phyloP scores from a whole-genome alignment of 2,888 invertebrate species.

The Peribatodes rhomboidaria region DNA sequence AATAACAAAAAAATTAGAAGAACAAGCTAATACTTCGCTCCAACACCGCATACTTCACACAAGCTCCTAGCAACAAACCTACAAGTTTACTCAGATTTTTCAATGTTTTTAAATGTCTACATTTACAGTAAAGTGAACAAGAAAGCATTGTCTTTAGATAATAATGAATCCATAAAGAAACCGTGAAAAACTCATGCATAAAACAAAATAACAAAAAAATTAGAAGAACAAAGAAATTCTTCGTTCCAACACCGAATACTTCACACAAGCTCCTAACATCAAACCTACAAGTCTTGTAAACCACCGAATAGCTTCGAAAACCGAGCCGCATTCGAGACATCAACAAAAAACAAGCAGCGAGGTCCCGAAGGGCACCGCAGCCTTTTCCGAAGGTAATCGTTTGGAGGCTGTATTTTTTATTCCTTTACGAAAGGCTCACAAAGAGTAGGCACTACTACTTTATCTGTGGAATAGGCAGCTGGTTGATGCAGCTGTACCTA shows the following conservation, averaged over 20 bases:
- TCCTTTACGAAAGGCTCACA: constrained; percentile 68
- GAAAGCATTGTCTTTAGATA: no score
- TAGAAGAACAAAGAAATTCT: neutral
- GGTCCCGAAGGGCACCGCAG: constrained; percentile 65
- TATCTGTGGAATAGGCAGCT: constrained; percentile 65
- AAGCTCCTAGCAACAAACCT: neutral
- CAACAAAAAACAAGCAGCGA: constrained; percentile 69
- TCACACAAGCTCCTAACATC: neutral
- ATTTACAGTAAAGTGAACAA: no score
- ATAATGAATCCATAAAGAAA: no score
- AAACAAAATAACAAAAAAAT: neutral
- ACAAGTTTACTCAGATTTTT: no score
- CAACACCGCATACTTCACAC: no score
- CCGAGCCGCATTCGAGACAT: constrained; percentile 46
- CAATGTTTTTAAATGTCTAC: no score
- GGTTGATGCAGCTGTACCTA: constrained; percentile 72
- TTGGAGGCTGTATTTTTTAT: constrained; percentile 66
- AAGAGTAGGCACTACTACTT: constrained; percentile 56
- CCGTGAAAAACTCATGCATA: neutral
- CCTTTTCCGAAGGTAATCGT: constrained; percentile 81
- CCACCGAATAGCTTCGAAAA: constrained; percentile 11
- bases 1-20: neutral
- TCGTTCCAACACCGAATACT: neutral
- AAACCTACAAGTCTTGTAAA: constrained; percentile 19
- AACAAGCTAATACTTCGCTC: neutral